Percentiles rank a stretch among this genome's conserved stretches.
phyloP scores from a whole-genome alignment of 2,113 vertebrate species.

The Girardinichthys multiradiatus region DNA sequence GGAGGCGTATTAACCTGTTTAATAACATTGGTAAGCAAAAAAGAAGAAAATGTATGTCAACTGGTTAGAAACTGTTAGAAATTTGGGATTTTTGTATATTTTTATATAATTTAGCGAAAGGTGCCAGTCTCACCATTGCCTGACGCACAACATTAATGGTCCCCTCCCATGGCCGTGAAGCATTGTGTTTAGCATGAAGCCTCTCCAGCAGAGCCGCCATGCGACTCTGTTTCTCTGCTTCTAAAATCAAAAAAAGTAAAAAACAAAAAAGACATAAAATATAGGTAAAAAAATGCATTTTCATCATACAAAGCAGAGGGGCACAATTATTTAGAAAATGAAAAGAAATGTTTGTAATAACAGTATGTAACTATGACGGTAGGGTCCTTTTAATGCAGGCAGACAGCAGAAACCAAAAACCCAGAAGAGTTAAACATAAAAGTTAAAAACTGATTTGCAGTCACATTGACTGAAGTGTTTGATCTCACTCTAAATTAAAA shows the following conservation, averaged over 20 bases:
- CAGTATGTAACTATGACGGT: neutral
- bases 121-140: slow-evolving; percentile 88
- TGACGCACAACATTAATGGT: slow-evolving; percentile 96
- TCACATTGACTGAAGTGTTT: neutral
- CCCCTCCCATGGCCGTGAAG: slow-evolving; percentile 94
- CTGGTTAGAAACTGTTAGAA: neutral
- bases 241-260: slow-evolving; percentile 59
- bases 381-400: neutral
- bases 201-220: slow-evolving; percentile 91
- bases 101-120: neutral
- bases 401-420: neutral
- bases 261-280: neutral
- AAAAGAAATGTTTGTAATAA: too few relatives aligned
- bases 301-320: neutral
- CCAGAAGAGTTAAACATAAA: too few relatives aligned
- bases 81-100: neutral
- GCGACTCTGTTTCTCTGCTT: slow-evolving; percentile 83
- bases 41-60: neutral
- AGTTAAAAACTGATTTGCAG: neutral
- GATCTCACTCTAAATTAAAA: too few relatives aligned
- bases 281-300: neutral
- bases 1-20: neutral
- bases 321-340: neutral
- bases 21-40: neutral
- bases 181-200: slow-evolving; percentile 94